phyloP scores from a whole-genome alignment of 2,888 invertebrate genomes.

The Arctia plantaginis region DNA sequence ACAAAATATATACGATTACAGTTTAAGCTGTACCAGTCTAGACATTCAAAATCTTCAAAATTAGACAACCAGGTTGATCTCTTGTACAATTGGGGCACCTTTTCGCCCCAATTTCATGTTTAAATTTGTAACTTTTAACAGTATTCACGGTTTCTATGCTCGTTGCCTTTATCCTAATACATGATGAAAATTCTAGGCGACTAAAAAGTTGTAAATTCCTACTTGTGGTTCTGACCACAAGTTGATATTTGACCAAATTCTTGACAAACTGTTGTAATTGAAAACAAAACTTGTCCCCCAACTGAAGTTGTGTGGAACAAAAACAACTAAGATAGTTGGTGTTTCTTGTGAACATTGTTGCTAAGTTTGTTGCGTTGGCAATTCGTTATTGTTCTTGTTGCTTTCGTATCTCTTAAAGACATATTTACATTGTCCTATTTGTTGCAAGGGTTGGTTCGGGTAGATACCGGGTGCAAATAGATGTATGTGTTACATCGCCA shows the following conservation, averaged over 20 bases:
- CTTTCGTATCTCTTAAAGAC: neutral
- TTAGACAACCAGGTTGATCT: too few species aligned
- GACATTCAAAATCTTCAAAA: too few species aligned
- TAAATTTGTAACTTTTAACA: too few species aligned
- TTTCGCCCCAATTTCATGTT: too few species aligned
- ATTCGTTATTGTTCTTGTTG: neutral
- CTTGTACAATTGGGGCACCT: too few species aligned
- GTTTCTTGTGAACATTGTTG: constrained; percentile 2
- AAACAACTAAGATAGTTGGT: constrained; percentile 3
- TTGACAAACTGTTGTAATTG: neutral
- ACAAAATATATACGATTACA: too few species aligned
- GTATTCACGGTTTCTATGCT: too few species aligned
- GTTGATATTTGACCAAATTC: neutral
- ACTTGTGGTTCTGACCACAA: neutral
- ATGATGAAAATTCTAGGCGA: neutral
- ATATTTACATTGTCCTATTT: neutral
- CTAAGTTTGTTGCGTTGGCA: neutral
- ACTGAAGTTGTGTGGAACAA: neutral
- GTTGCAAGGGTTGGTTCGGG: neutral
- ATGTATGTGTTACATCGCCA: neutral
- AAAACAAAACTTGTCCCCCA: neutral
- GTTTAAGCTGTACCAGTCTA: too few species aligned
- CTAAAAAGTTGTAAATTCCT: neutral
- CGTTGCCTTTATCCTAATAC: neutral
- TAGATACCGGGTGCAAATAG: too few species aligned